Base-by-base conservation (phyloP, 2,113 vertebrate species). In the Cathartes aura region DNA sequence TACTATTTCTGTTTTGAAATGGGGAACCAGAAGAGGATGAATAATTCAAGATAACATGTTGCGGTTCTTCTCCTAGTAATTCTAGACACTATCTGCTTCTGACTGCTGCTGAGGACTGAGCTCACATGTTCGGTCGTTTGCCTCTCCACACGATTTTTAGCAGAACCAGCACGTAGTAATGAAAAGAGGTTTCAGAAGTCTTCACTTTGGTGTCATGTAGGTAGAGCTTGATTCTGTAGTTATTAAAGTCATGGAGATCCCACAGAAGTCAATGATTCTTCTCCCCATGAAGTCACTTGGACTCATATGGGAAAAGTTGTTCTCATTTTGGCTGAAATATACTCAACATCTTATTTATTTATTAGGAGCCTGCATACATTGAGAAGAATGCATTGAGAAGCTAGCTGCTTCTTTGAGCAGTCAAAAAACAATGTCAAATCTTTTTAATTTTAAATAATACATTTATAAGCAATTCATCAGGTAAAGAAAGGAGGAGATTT, bases 1-100 rank as follows among this genome's bases (percentile, higher is more conserved):
- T 94, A 75, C 62, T 72, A 1, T 96, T 94, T 90, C 92, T 88
- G 62, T 64, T 92, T 85, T 92, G 95, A 95, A 95, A 96, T 52
- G 62, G 30, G 23, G 36, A 96, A 27, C 82, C 43, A 82, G 74
- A 91, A 50, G 20, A 20, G 40, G 32, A 88, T 96, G 58, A 97
- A 96, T 97, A 95, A 96, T 96, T 96, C 68, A 95, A 85, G 74
- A 40, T 36, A 19, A 19, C 0, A 0, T 27, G 73, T 64, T 58
- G 30, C 17, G 55, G 62, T 87, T 80, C 72, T 67, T 32, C 40
- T 81, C 7, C 21, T 24, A 6, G 92, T 94, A 95, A 94, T 80
- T 85, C 79, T 92, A 97, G 60, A 85, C 62, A 8, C 34, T 80
- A 3, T 59, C 48, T 84, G 52, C 66, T 63, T 94, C 66, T 71